phyloP scores from a whole-genome alignment of 2,888 invertebrate species.

The Eurytoma adleriae region DNA sequence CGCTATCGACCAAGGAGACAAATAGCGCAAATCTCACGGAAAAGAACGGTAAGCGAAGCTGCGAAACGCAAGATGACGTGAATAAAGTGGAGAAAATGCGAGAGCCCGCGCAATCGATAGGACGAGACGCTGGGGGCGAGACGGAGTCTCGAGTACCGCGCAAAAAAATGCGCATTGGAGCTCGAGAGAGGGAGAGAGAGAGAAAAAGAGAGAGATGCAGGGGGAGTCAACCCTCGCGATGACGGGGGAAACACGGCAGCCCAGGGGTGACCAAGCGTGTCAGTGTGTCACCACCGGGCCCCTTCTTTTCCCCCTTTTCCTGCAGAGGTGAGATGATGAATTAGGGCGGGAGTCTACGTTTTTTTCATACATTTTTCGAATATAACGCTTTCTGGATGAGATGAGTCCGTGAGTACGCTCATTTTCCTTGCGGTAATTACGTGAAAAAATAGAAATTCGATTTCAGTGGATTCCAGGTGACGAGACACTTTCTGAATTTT shows the following conservation, averaged over 20 bases:
- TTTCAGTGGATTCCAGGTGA: no score
- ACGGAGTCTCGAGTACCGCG: neutral
- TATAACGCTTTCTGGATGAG: no score
- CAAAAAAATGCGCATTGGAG: neutral
- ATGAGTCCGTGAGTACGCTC: no score
- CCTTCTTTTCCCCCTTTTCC: neutral
- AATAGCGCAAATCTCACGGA: neutral
- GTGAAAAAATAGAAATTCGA: neutral
- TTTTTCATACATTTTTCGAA: no score
- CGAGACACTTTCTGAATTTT: no score
- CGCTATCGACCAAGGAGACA: neutral
- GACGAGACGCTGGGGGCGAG: neutral
- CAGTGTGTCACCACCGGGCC: conserved; percentile 68
- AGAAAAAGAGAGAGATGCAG: neutral
- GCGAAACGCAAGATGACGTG: conserved; percentile 11
- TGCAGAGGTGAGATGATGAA: neutral
- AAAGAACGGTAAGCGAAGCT: neutral
- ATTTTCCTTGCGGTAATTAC: no score
- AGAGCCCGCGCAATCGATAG: neutral
- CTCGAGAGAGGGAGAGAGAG: neutral
- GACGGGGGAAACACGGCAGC: conserved; percentile 48
- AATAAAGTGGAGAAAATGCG: conserved; percentile 11
- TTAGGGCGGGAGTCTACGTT: neutral
- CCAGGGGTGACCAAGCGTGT: conserved; percentile 68
- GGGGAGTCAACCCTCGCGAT: neutral